Percentiles rank a stretch among this genome's conserved stretches.
Evolutionary conservation across 2,888 invertebrate species (phyloP).

Genomic region (Tromatobia lineatoria): DNA sequence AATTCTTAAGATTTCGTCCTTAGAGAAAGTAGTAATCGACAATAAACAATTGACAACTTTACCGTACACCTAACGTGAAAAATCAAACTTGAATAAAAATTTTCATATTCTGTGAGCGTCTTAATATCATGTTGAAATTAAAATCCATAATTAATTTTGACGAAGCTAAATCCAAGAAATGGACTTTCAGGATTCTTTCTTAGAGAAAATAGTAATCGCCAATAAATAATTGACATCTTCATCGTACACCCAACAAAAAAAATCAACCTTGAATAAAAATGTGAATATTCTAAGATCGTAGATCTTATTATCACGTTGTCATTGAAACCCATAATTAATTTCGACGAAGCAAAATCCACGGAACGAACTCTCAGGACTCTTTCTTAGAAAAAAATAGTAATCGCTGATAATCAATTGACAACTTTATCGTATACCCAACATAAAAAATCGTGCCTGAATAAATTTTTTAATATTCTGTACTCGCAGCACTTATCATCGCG

Average conservation of each 20-base stretch:
- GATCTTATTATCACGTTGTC: neutral
- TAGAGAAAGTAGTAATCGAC: too few species aligned
- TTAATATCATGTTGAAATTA: too few species aligned
- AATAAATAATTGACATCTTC: constrained; percentile 1
- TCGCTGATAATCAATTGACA: constrained; percentile 7
- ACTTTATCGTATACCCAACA: neutral
- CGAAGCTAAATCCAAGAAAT: neutral
- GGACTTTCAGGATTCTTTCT: neutral
- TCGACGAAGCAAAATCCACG: neutral
- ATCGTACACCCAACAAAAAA: neutral
- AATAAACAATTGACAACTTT: too few species aligned
- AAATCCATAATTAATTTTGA: too few species aligned
- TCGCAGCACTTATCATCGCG: too few species aligned
- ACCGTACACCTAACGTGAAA: too few species aligned
- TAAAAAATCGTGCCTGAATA: too few species aligned
- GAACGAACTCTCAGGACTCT: neutral
- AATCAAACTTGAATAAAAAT: too few species aligned
- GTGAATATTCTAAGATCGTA: neutral
- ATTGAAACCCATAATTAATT: too few species aligned
- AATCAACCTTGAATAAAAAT: neutral
- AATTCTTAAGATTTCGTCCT: too few species aligned
- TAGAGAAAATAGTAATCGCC: neutral
- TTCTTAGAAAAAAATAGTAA: neutral
- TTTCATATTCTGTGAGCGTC: too few species aligned
- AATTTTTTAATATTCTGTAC: too few species aligned